A percentile compares a stretch with the other conserved stretches of the same genome.
These are phyloP conservation scores for Yasuhikotakia modesta DNA, from an alignment of 2,797 vertebrate genomes.

Conservation along the genomic window DNA sequence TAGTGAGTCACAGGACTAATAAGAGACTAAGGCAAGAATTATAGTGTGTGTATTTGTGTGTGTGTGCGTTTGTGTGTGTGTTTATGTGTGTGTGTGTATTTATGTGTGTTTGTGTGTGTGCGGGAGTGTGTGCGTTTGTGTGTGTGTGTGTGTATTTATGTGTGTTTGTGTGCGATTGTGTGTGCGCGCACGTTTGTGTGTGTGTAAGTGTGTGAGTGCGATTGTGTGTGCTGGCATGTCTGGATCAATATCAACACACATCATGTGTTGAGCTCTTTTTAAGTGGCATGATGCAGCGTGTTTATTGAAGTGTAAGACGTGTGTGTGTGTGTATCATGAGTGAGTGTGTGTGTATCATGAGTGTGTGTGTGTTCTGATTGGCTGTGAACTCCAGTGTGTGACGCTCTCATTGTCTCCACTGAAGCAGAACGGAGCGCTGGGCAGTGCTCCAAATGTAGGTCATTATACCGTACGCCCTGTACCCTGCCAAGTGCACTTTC, in stretches of 20 bases:
- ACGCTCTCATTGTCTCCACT: slow-evolving; percentile 22
- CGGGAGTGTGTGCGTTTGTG: too few species aligned
- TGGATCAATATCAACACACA: slow-evolving; percentile 43
- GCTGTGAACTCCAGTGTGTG: slow-evolving; percentile 22
- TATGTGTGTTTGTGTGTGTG: too few species aligned
- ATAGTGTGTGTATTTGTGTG: neutral
- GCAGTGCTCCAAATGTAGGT: slow-evolving; percentile 48
- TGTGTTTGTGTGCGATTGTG: too few species aligned
- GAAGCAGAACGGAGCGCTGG: slow-evolving; percentile 43
- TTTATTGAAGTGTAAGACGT: slow-evolving; percentile 40
- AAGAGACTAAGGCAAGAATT: neutral
- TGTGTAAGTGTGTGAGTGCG: too few species aligned
- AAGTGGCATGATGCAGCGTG: slow-evolving; percentile 46
- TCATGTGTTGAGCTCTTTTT: slow-evolving; percentile 49
- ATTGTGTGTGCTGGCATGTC: slow-evolving; percentile 26
- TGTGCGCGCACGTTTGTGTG: too few species aligned
- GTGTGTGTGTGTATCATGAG: slow-evolving; percentile 20
- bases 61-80: too few species aligned
- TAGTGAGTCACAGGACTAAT: neutral
- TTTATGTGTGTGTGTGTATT: too few species aligned
- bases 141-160: too few species aligned
- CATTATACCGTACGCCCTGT: slow-evolving; percentile 39
- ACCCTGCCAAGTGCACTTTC: slow-evolving; percentile 44
- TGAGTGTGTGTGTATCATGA: slow-evolving; percentile 17
- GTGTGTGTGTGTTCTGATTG: slow-evolving; percentile 33